Percentiles rank a stretch among this genome's conserved stretches.
These are phyloP conservation scores for Neoaliturus tenellus DNA, from an alignment of 2,888 invertebrate species.

Conservation along the genomic window DNA sequence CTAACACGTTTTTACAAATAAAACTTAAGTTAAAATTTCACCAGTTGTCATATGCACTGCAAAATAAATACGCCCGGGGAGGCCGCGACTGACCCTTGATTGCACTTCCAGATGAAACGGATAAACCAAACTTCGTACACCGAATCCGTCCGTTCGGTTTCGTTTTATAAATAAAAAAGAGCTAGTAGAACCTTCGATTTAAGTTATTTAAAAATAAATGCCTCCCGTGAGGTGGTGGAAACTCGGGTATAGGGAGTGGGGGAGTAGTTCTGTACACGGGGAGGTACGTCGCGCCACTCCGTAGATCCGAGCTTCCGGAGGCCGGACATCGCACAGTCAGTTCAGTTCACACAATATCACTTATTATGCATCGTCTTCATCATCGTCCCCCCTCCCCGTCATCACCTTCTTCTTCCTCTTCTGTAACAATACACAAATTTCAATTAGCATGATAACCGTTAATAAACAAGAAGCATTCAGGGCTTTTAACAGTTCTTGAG, in stretches of 20 bases:
- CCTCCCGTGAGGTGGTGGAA: conserved; percentile 54
- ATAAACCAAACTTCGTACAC: conserved; percentile 20
- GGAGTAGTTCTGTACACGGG: conserved; percentile 47
- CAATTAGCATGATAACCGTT: too few relatives aligned
- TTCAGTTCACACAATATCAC: conserved; percentile 56
- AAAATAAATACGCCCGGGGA: conserved; percentile 40
- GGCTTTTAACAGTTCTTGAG: too few relatives aligned
- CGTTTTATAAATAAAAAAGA: conserved; percentile 56
- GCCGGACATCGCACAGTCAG: conserved; percentile 25
- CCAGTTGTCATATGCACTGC: conserved; percentile 33
- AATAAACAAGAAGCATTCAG: too few relatives aligned
- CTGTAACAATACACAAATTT: conserved; percentile 51
- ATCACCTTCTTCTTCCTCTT: conserved; percentile 69
- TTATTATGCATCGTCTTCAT: conserved; percentile 70
- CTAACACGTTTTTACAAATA: conserved; percentile 49
- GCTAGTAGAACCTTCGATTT: conserved; percentile 57
- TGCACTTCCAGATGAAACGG: conserved; percentile 47
- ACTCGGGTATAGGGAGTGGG: conserved; percentile 57
- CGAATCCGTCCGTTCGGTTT: background rate
- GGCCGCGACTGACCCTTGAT: conserved; percentile 23
- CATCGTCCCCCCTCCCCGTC: conserved; percentile 70
- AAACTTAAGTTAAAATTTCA: conserved; percentile 48
- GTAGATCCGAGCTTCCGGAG: conserved; percentile 54
- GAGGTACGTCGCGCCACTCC: conserved; percentile 55
- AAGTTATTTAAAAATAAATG: conserved; percentile 59